Conservation (phyloP, 2,888 invertebrate species). For the Oscheius sp. region DNA sequence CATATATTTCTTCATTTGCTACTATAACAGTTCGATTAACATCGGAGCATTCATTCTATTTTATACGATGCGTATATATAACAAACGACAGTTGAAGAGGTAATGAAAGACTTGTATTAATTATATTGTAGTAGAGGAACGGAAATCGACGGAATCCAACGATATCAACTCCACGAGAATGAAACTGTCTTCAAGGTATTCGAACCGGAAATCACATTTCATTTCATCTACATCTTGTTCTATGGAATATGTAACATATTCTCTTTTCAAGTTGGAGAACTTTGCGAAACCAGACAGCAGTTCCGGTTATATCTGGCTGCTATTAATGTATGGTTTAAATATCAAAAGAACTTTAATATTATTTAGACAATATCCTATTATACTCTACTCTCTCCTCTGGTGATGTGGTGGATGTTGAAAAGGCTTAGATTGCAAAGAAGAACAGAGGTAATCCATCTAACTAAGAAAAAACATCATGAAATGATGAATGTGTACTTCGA, state of each 20-base stretch:
- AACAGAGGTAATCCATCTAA: not conserved
- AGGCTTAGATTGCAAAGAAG: not conserved
- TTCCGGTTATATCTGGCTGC: slow-evolving; percentile 2
- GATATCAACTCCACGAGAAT: slow-evolving; percentile 5
- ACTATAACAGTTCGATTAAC: not conserved
- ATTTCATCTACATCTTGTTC: not conserved
- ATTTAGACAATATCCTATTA: slow-evolving; percentile 13
- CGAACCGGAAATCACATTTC: not conserved
- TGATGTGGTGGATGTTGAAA: slow-evolving; percentile 8
- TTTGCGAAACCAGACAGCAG: not conserved
- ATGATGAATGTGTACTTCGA: no score
- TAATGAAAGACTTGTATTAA: no score
- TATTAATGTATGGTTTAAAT: slow-evolving; percentile 3
- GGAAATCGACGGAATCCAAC: not conserved
- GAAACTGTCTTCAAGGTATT: not conserved
- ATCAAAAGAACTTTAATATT: not conserved
- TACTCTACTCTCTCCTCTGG: not conserved
- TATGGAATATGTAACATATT: not conserved
- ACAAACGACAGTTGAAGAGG: not conserved
- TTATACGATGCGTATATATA: not conserved
- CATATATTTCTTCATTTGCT: slow-evolving; percentile 8
- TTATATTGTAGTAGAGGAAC: not conserved
- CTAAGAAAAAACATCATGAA: not conserved
- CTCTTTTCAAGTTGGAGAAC: not conserved
- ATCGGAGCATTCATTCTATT: not conserved